phyloP scores from a whole-genome alignment of 1,140 invertebrate species.

The Drosophila sturtevanti region DNA sequence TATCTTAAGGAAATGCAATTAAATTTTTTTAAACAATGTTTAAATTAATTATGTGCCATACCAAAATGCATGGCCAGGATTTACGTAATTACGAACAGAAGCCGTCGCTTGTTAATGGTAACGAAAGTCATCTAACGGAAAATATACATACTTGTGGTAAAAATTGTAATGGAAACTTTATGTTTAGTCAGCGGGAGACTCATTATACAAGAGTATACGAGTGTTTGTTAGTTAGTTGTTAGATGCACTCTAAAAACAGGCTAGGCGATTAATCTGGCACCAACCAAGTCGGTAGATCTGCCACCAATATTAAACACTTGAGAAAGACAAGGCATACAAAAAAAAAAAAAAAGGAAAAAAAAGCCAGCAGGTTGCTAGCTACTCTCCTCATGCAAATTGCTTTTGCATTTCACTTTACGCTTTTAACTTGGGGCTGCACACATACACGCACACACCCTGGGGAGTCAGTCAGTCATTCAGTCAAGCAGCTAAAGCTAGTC shows the following conservation, averaged over 20 bases:
- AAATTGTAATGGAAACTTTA: constrained; percentile 45
- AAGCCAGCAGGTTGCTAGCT: constrained; percentile 25
- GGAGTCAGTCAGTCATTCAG: constrained; percentile 19
- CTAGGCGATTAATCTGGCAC: background rate
- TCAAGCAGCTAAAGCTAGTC: constrained; percentile 40
- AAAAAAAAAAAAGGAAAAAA: no score
- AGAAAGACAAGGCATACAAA: constrained; percentile 1
- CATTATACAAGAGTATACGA: background rate
- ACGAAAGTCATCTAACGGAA: constrained; percentile 23
- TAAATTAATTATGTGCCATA: constrained; percentile 44
- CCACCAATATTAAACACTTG: constrained; percentile 40
- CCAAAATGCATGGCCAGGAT: constrained; percentile 13
- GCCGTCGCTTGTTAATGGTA: no score
- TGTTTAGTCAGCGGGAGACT: constrained; percentile 29
- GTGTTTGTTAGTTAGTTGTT: background rate
- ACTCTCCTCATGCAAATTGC: constrained; percentile 33
- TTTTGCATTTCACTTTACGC: constrained; percentile 64
- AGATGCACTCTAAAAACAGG: background rate
- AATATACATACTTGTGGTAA: constrained; percentile 31
- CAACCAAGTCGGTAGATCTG: background rate
- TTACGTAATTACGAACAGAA: constrained; percentile 19
- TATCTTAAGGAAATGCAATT: constrained; percentile 39
- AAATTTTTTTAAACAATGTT: constrained; percentile 48
- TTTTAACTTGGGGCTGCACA: constrained; percentile 26
- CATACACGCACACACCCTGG: constrained; percentile 13